Conservation (phyloP, 2,113 vertebrate species). For the Hyla sarda region DNA sequence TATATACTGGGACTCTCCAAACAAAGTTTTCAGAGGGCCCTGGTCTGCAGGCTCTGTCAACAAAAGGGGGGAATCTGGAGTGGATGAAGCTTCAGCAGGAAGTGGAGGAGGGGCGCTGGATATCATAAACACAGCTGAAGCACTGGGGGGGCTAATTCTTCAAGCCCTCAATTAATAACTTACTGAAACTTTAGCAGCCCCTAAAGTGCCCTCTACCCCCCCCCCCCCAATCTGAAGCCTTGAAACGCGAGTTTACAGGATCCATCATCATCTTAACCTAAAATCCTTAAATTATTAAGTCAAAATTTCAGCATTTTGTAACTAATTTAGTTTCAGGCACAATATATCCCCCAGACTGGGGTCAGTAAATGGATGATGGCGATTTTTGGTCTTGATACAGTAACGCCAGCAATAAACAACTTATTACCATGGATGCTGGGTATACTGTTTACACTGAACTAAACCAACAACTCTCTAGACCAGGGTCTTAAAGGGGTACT, state of each 20-base stretch:
- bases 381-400: neutral
- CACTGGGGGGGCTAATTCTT: slow-evolving; percentile 4
- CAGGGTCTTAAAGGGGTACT: no score
- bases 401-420: neutral
- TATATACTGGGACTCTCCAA: slow-evolving; percentile 1
- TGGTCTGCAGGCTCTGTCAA: slow-evolving; percentile 50
- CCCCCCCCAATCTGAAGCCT: no score
- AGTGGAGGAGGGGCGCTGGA: slow-evolving; percentile 37
- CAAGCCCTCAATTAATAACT: slow-evolving; percentile 40
- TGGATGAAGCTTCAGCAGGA: slow-evolving; percentile 47
- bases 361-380: neutral
- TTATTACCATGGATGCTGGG: neutral
- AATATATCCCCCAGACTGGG: neutral
- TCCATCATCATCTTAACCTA: neutral
- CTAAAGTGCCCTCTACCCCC: neutral
- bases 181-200: slow-evolving; percentile 19
- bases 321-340: neutral
- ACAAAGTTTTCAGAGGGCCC: slow-evolving; percentile 13
- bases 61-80: slow-evolving; percentile 46
- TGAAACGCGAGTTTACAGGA: neutral
- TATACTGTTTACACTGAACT: neutral
- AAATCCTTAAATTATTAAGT: neutral
- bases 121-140: slow-evolving; percentile 54
- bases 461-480: neutral
- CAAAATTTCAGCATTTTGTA: neutral